These are phyloP conservation scores for Cyprinella venusta DNA, from an alignment of 2,797 vertebrate species.

Conservation along the genomic window DNA sequence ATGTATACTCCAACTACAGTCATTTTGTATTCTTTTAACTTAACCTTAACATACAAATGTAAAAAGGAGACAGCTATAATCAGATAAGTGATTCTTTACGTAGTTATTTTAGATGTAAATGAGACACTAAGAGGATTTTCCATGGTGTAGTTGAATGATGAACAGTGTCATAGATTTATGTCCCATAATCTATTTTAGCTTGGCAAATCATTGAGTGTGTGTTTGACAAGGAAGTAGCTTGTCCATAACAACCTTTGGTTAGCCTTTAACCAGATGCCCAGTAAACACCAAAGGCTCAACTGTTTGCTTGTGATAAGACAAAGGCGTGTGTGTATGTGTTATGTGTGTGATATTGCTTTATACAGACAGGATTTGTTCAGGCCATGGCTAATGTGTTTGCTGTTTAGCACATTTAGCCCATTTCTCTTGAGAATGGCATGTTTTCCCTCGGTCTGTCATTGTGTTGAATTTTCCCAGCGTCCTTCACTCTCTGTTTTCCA, in stretches of 20 bases:
- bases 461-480: constrained; percentile 43
- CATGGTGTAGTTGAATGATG: background rate
- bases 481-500: constrained; percentile 35
- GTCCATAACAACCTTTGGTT: constrained; percentile 37
- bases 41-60: background rate
- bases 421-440: constrained; percentile 41
- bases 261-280: constrained; percentile 50
- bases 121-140: background rate
- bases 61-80: background rate
- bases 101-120: constrained; percentile 1
- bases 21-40: background rate
- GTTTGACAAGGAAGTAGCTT: constrained; percentile 26
- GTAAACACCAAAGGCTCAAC: constrained; percentile 37
- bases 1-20: background rate
- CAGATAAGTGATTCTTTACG: background rate
- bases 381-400: constrained; percentile 50
- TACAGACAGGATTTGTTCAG: constrained; percentile 28
- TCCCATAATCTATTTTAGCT: constrained; percentile 3
- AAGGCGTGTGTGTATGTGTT: constrained; percentile 13
- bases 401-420: constrained; percentile 39
- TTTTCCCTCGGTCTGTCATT: constrained; percentile 40
- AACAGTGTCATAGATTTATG: constrained; percentile 6
- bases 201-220: background rate
- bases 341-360: constrained; percentile 25
- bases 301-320: constrained; percentile 35